Evolutionary conservation across 2,797 vertebrate species (phyloP).

Genomic region (Acipenser ruthenus): DNA sequence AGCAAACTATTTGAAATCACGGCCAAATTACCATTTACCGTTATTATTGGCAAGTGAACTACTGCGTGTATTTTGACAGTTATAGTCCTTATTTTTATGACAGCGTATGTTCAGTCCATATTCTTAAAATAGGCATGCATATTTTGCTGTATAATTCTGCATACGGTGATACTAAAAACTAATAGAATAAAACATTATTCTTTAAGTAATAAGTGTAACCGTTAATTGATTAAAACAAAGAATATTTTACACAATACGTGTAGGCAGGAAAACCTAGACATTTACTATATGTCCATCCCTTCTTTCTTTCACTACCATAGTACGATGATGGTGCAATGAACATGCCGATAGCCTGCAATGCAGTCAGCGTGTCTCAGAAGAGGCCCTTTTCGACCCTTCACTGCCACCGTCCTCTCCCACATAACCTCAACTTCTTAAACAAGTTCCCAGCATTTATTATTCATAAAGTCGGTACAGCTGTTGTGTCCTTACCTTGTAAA

Average conservation of each 20-base stretch:
- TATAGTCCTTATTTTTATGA: not conserved
- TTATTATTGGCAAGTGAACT: no score
- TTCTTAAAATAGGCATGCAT: no score
- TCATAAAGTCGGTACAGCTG: not conserved
- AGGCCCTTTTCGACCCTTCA: not conserved
- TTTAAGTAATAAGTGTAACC: no score
- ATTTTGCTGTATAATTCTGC: no score
- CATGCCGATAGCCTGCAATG: not conserved
- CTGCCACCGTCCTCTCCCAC: not conserved
- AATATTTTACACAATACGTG: not conserved
- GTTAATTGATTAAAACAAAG: not conserved
- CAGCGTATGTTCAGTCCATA: not conserved
- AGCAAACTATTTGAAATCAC: no score
- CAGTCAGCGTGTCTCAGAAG: not conserved
- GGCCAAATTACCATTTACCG: no score
- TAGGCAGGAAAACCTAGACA: not conserved
- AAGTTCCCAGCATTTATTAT: not conserved
- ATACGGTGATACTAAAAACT: no score
- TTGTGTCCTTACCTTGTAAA: slow-evolving; percentile 13
- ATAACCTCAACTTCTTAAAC: not conserved
- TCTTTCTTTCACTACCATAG: not conserved
- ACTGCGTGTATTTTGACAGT: not conserved
- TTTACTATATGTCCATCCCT: not conserved
- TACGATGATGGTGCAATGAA: not conserved
- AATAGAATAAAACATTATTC: no score